phyloP scores from a whole-genome alignment of 2,888 invertebrate species.

The Ptychoptera albimana region DNA sequence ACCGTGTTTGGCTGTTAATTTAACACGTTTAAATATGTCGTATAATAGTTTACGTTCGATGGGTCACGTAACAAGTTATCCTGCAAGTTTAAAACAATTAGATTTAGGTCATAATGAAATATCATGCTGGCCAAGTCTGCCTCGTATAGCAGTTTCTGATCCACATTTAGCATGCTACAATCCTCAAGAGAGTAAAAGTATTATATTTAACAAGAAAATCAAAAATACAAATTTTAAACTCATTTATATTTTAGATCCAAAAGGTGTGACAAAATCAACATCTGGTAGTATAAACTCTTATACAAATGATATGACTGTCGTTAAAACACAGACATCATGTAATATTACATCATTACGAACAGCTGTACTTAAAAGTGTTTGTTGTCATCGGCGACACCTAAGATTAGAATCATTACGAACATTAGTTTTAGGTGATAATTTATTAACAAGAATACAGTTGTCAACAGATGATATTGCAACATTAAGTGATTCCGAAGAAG shows the following conservation, averaged over 20 bases:
- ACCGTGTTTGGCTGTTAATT: conserved; percentile 75
- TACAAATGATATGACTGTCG: conserved; percentile 5
- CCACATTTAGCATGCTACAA: conserved; percentile 58
- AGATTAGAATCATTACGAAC: conserved; percentile 32
- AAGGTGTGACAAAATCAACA: not conserved
- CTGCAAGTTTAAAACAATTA: conserved; percentile 73
- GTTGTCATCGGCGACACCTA: conserved; percentile 69
- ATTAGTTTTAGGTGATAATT: conserved; percentile 67
- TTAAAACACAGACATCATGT: conserved; percentile 7
- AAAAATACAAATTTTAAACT: not conserved
- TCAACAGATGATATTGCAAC: conserved; percentile 68
- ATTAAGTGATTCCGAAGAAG: conserved; percentile 39
- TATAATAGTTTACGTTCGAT: conserved; percentile 68
- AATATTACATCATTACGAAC: conserved; percentile 40
- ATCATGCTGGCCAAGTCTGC: conserved; percentile 76
- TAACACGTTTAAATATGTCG: conserved; percentile 79
- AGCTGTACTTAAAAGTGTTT: conserved; percentile 63
- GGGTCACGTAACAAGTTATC: conserved; percentile 82
- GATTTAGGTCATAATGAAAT: conserved; percentile 89
- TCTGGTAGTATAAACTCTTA: conserved; percentile 10
- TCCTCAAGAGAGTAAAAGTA: conserved; percentile 20
- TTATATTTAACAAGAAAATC: not conserved
- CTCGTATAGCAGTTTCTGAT: conserved; percentile 47
- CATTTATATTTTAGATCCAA: not conserved
- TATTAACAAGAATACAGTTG: conserved; percentile 60